Conservation (phyloP, 2,888 invertebrate genomes). For the Drosophila multiciliata region DNA sequence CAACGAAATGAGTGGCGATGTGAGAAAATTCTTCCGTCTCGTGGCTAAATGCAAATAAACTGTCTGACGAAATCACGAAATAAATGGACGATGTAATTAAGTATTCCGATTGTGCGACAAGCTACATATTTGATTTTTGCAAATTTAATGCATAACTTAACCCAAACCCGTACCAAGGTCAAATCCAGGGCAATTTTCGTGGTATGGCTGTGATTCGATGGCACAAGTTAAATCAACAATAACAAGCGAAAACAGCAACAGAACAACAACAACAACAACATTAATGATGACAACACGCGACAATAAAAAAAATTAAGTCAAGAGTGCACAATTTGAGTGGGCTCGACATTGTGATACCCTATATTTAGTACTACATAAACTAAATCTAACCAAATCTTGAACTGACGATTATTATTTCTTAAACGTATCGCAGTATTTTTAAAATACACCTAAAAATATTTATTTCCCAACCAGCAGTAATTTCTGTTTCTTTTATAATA, state of each 20-base stretch:
- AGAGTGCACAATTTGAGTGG: constrained; percentile 25
- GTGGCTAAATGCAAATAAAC: constrained; percentile 39
- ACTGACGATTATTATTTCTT: neutral
- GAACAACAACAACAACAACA: constrained; percentile 27
- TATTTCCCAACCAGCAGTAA: neutral
- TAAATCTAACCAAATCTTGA: neutral
- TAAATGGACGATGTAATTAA: constrained; percentile 65
- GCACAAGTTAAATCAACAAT: constrained; percentile 67
- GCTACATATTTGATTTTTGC: constrained; percentile 63
- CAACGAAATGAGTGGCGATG: constrained; percentile 22
- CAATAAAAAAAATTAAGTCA: constrained; percentile 56
- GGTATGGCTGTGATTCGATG: constrained; percentile 63
- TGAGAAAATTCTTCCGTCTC: constrained; percentile 11
- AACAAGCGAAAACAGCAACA: constrained; percentile 45
- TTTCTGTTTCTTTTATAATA: neutral
- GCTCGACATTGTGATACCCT: constrained; percentile 4
- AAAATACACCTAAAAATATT: neutral
- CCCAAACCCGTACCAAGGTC: constrained; percentile 20
- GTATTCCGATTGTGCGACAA: constrained; percentile 63
- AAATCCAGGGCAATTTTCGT: constrained; percentile 33
- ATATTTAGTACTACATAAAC: neutral
- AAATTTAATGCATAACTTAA: constrained; percentile 61
- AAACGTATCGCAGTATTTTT: neutral
- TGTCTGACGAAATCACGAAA: constrained; percentile 33
- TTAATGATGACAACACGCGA: constrained; percentile 59